A percentile compares a stretch with the other conserved stretches of the same genome.
Evolutionary conservation across 2,113 vertebrate species (phyloP).

Genomic region (Lichenostomus cassidix): DNA sequence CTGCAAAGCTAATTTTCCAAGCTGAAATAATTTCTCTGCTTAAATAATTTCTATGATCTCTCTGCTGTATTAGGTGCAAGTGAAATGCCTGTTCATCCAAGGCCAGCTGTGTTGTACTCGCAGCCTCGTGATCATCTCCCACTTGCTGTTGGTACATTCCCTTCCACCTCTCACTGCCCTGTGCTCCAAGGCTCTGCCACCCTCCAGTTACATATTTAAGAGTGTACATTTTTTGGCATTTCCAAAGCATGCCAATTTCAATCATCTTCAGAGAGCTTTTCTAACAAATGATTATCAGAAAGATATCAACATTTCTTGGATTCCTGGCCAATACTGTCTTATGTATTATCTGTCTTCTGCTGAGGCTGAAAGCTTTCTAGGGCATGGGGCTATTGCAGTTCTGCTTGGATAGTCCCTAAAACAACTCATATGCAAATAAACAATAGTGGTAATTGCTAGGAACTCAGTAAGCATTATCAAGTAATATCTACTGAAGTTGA

Average conservation of each 20-base stretch:
- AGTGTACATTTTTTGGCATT: background rate
- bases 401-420: conserved; percentile 38
- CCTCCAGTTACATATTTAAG: background rate
- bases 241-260: background rate
- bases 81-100: background rate
- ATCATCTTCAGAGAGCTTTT: background rate
- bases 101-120: background rate
- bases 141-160: rapidly evolving
- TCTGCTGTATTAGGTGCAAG: background rate
- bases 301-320: background rate
- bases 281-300: background rate
- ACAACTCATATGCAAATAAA: conserved; percentile 33
- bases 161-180: background rate
- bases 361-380: background rate
- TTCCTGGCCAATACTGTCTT: background rate
- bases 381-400: background rate
- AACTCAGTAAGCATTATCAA: background rate
- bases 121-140: rapidly evolving
- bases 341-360: background rate
- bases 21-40: background rate
- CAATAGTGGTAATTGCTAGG: conserved; percentile 6
- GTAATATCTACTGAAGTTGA: background rate
- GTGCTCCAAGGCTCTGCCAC: background rate
- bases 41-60: background rate
- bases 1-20: background rate